Evolutionary conservation across 2,113 vertebrate genomes (phyloP).

Genomic region (Channa maculata): DNA sequence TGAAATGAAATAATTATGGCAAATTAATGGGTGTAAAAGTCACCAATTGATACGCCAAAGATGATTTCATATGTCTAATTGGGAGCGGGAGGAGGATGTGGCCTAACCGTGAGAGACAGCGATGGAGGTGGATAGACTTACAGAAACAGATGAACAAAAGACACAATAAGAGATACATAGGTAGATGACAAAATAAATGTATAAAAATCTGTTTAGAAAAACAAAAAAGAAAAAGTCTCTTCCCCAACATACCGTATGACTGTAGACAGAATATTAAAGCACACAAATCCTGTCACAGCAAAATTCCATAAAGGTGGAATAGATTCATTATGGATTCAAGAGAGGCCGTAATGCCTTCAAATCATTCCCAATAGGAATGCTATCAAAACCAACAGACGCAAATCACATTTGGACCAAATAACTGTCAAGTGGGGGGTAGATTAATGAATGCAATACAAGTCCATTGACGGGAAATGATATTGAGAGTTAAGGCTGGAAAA

Average conservation of each 20-base stretch:
- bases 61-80: slow-evolving; percentile 75
- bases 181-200: background rate
- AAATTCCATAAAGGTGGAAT: slow-evolving; percentile 60
- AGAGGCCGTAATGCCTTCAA: slow-evolving; percentile 49
- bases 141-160: slow-evolving; percentile 4
- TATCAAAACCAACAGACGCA: slow-evolving; percentile 72
- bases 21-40: slow-evolving; percentile 82
- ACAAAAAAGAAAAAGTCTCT: slow-evolving; percentile 16
- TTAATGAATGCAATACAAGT: slow-evolving; percentile 70
- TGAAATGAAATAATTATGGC: slow-evolving; percentile 80
- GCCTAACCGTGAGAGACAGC: slow-evolving; percentile 31
- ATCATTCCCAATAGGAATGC: slow-evolving; percentile 45
- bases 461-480: slow-evolving; percentile 59
- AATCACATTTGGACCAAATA: slow-evolving; percentile 71
- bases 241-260: slow-evolving; percentile 11
- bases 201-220: background rate
- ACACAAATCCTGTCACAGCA: slow-evolving; percentile 51
- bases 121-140: slow-evolving; percentile 1
- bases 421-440: slow-evolving; percentile 64
- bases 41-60: slow-evolving; percentile 72
- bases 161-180: slow-evolving; percentile 15
- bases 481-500: slow-evolving; percentile 44
- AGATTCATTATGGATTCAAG: slow-evolving; percentile 68
- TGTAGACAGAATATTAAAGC: slow-evolving; percentile 56
- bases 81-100: slow-evolving; percentile 52